Conservation (phyloP, 2,888 invertebrate species). For the Hyalella azteca region DNA sequence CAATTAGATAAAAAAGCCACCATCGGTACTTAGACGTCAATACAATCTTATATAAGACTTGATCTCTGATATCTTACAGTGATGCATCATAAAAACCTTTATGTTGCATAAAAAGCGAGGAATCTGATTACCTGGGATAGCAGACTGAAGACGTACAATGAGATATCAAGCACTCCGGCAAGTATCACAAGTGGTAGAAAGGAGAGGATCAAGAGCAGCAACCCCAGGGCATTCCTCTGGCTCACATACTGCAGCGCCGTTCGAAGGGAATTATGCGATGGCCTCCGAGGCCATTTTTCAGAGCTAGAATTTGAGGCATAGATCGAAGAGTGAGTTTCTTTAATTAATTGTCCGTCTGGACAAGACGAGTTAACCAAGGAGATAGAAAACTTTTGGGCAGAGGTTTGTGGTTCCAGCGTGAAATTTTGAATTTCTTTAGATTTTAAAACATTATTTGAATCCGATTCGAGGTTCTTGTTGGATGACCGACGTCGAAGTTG, state of each 20-base stretch:
- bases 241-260: constrained; percentile 10
- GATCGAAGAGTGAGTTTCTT: not conserved
- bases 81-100: too few species aligned
- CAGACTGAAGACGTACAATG: constrained; percentile 19
- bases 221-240: not conserved
- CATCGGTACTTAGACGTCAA: too few species aligned
- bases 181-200: constrained; percentile 9
- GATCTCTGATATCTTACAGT: too few species aligned
- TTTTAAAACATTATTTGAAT: not conserved
- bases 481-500: not conserved
- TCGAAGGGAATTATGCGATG: constrained; percentile 5
- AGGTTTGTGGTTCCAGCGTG: not conserved
- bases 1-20: too few species aligned
- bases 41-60: too few species aligned
- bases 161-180: constrained; percentile 21
- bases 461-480: not conserved
- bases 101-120: too few species aligned
- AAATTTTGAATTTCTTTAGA: not conserved
- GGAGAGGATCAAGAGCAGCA: constrained; percentile 3
- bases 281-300: constrained; percentile 17
- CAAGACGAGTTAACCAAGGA: not conserved
- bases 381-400: not conserved
- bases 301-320: not conserved
- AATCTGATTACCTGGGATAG: not conserved
- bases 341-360: not conserved